Conservation (phyloP, 2,888 invertebrate genomes). For the Lasioglossum calceatum region DNA sequence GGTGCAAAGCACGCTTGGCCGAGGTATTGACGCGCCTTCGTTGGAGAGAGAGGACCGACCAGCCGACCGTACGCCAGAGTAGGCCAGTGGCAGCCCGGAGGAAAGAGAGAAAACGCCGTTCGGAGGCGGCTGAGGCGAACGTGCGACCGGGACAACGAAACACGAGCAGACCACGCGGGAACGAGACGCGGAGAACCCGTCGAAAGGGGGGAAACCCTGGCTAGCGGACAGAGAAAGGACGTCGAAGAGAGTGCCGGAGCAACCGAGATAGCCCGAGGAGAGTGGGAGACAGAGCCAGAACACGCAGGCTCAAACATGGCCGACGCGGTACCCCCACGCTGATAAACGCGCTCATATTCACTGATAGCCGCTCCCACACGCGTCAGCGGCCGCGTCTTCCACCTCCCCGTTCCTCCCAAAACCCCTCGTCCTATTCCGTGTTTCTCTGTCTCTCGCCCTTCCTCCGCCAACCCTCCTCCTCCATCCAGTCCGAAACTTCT, state of each 20-base stretch:
- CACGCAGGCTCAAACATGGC: constrained; percentile 74
- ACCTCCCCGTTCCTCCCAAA: constrained; percentile 18
- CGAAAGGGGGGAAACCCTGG: neutral
- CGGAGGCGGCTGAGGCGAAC: neutral
- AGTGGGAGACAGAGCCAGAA: constrained; percentile 37
- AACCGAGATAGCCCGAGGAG: neutral
- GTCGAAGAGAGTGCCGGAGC: neutral
- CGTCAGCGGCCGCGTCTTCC: constrained; percentile 51
- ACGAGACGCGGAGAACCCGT: neutral
- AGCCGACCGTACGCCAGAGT: constrained; percentile 1
- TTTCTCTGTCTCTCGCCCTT: neutral
- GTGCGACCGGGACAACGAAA: constrained; percentile 5
- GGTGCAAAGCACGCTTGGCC: constrained; percentile 53
- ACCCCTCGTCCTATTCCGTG: neutral
- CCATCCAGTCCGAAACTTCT: constrained; percentile 18
- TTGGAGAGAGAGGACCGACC: constrained; percentile 39
- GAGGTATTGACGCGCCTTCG: constrained; percentile 63
- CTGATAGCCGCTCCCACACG: constrained; percentile 67
- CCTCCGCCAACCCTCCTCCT: neutral
- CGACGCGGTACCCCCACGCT: constrained; percentile 63
- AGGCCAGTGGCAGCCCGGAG: neutral
- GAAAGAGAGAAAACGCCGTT: constrained; percentile 7
- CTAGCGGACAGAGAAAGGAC: constrained; percentile 11
- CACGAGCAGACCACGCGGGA: neutral
- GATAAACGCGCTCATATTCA: constrained; percentile 63